phyloP scores from a whole-genome alignment of 1,140 invertebrate genomes.

The Lucilia cuprina region DNA sequence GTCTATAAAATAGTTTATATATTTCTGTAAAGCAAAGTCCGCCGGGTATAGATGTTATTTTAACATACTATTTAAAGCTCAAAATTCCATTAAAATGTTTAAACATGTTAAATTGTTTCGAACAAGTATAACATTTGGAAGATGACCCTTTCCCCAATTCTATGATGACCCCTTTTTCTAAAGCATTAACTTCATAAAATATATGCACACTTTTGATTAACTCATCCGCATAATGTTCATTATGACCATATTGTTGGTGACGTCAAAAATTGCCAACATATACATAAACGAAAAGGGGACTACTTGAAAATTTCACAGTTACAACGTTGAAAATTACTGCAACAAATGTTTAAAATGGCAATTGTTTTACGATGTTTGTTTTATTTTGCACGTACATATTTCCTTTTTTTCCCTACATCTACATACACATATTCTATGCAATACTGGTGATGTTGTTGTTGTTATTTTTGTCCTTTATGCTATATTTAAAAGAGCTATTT shows the following conservation, averaged over 20 bases:
- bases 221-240: slow-evolving; percentile 34
- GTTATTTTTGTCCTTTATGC: not conserved
- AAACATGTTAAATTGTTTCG: not conserved
- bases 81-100: not conserved
- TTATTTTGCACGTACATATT: not conserved
- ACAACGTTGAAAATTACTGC: slow-evolving; percentile 19
- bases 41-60: not conserved
- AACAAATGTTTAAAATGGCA: slow-evolving; percentile 30
- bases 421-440: no score
- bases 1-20: no score
- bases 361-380: slow-evolving; percentile 15
- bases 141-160: not conserved
- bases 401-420: not conserved
- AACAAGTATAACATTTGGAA: no score
- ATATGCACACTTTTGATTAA: slow-evolving; percentile 22
- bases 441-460: not conserved
- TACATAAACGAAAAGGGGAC: not conserved
- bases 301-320: slow-evolving; percentile 10
- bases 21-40: no score
- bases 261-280: not conserved
- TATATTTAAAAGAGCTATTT: slow-evolving; percentile 9
- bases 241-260: slow-evolving; percentile 7
- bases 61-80: not conserved
- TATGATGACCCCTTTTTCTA: not conserved
- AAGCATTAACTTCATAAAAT: not conserved